Base-by-base conservation (phyloP, 2,888 invertebrate genomes). In the Volucella zonaria region DNA sequence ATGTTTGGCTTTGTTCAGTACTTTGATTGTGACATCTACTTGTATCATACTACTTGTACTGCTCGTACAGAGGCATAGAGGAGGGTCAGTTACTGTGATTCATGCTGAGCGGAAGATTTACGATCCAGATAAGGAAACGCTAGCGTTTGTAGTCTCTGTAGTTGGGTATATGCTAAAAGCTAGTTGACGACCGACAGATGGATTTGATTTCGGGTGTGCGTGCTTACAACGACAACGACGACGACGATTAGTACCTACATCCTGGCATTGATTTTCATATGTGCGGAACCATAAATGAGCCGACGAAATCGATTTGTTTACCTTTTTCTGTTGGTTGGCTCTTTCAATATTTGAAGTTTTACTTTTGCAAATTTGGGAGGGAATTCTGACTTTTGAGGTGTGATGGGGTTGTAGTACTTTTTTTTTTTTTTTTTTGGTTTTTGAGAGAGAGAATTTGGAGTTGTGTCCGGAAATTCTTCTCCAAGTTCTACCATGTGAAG, bases 1-100 rank as follows among this genome's bases (percentile, higher is more conserved):
- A 11, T 38, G 62, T 38, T 47, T 14, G 43, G 11, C 3, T 14
- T 54, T 31, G 31, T 56, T 43, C 43, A 66, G 15, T 49, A 54
- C 15, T 18, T 18, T 18, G 18, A 18, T 1, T 18, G 18, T 18
- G 18, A 18, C 18, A 18, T 18, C 18, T 18, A 18, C 2, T 23
- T 23, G 18, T 23, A 23, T 23, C 18, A 31, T 31, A 31, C 31
- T 31, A 31, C 6, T 31, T 11, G 38, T 38, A 51, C 15, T 14
- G 23, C 59, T 59, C 52, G 38, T 15, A 62, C 40, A 40, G 51
- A 51, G 67, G 66, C 56, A 51, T 76, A 67, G 59, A 76, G 75
- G 79, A 59, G 71, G 79, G 75, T 67, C 75, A 79, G 79, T 83
- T 71, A 79, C 74, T 70, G 79, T 83, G 82, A 83, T 79, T 83